Percentiles rank a stretch among this genome's conserved stretches.
Conservation (phyloP, 2,888 invertebrate species). For the Spisula solida region DNA sequence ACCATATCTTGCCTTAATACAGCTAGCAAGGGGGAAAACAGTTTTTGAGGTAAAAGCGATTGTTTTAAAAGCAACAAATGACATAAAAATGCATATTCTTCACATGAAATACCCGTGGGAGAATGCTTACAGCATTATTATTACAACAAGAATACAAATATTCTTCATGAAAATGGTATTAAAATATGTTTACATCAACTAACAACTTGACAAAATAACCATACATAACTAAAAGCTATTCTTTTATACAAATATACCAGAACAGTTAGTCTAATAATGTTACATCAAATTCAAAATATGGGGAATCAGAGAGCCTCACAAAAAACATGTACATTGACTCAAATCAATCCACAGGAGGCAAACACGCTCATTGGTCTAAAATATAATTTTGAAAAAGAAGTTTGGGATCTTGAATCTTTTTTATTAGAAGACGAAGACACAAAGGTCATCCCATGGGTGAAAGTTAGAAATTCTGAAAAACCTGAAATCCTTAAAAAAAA, state of each 20-base stretch:
- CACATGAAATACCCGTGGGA: slow-evolving; percentile 54
- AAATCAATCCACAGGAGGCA: too few relatives aligned
- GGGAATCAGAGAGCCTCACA: too few relatives aligned
- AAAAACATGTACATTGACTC: too few relatives aligned
- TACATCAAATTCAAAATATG: too few relatives aligned
- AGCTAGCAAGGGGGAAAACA: neutral
- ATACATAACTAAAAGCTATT: neutral
- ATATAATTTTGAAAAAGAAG: too few relatives aligned
- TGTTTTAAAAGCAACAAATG: slow-evolving; percentile 52
- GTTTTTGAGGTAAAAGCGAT: slow-evolving; percentile 51
- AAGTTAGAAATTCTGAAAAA: too few relatives aligned
- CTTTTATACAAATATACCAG: neutral
- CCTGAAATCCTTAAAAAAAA: too few relatives aligned
- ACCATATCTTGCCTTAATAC: slow-evolving; percentile 9
- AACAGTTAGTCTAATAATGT: neutral
- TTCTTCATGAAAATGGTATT: slow-evolving; percentile 6
- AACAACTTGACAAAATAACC: neutral
- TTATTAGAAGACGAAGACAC: too few relatives aligned
- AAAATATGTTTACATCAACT: neutral
- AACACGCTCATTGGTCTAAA: too few relatives aligned
- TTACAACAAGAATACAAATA: slow-evolving; percentile 9
- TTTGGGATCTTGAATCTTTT: too few relatives aligned
- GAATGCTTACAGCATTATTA: slow-evolving; percentile 54
- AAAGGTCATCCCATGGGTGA: too few relatives aligned
- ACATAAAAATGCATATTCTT: slow-evolving; percentile 46